phyloP scores from a whole-genome alignment of 2,888 invertebrate genomes.

The Pterostichus niger region DNA sequence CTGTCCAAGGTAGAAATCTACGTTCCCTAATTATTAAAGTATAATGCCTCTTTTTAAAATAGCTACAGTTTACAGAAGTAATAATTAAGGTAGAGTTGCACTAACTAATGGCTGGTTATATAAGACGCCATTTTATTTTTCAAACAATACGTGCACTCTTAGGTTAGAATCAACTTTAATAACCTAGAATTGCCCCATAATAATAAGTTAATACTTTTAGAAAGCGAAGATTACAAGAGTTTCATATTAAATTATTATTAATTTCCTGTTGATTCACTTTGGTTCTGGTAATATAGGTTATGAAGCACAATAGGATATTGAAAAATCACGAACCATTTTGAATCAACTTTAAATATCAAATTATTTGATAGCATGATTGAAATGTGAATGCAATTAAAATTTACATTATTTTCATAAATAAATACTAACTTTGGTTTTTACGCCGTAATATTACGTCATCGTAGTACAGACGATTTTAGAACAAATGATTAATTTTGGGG shows the following conservation, averaged over 20 bases:
- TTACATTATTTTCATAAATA: conserved; percentile 6
- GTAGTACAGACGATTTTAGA: too few relatives aligned
- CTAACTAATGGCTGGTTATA: conserved; percentile 39
- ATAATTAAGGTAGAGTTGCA: conserved; percentile 37
- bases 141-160: conserved; percentile 30
- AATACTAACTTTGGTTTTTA: conserved; percentile 25
- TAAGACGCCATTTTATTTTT: conserved; percentile 46
- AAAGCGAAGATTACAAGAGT: conserved; percentile 5
- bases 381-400: conserved; percentile 33
- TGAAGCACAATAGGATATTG: neutral
- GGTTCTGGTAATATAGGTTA: conserved; percentile 4
- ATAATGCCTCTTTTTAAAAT: conserved; percentile 15
- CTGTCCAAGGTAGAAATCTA: conserved; percentile 41
- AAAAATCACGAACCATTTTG: conserved; percentile 11
- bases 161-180: conserved; percentile 37
- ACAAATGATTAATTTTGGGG: too few relatives aligned
- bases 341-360: conserved; percentile 7
- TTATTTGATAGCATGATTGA: conserved; percentile 30
- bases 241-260: too few relatives aligned
- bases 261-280: conserved; percentile 38
- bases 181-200: conserved; percentile 19
- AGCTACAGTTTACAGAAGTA: neutral
- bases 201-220: conserved; percentile 33
- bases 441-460: too few relatives aligned
- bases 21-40: conserved; percentile 4